Conservation (phyloP, 2,888 invertebrate genomes). For the Callimorpha dominula region DNA sequence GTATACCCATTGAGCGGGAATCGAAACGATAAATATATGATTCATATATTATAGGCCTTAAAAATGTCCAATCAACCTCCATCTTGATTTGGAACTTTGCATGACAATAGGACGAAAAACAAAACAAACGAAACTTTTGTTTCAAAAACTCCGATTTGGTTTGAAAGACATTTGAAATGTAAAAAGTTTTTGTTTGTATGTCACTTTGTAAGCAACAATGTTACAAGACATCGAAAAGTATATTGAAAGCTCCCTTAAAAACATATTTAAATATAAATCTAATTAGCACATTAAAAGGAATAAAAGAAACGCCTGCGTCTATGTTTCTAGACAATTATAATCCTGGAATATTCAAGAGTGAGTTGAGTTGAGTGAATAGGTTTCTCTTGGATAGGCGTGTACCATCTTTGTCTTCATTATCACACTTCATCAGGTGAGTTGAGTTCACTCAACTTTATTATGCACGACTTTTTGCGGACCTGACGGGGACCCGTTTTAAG, state of each 20-base stretch:
- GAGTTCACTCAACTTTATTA: too few relatives aligned
- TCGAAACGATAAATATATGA: background rate
- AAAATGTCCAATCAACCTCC: constrained; percentile 42
- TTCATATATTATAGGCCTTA: constrained; percentile 6
- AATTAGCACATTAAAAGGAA: background rate
- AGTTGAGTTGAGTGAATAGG: too few relatives aligned
- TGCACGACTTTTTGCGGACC: too few relatives aligned
- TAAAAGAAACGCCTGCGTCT: background rate
- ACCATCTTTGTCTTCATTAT: too few relatives aligned
- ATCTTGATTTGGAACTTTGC: constrained; percentile 45
- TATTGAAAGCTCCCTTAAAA: background rate
- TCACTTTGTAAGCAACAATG: constrained; percentile 12
- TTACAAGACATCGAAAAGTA: background rate
- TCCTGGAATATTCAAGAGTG: too few relatives aligned
- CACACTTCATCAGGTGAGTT: background rate
- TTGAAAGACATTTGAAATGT: constrained; percentile 20
- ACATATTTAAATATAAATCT: constrained; percentile 1
- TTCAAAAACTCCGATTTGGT: constrained; percentile 21
- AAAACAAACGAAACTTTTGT: constrained; percentile 15
- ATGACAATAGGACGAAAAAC: constrained; percentile 49
- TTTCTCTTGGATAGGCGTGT: too few relatives aligned
- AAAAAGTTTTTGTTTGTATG: constrained; percentile 18
- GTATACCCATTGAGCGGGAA: too few relatives aligned
- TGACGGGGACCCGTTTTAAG: too few relatives aligned
- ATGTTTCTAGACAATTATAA: too few relatives aligned